These are phyloP conservation scores for Manacus vitellinus DNA, from an alignment of 2,113 vertebrate genomes.

Conservation along the genomic window DNA sequence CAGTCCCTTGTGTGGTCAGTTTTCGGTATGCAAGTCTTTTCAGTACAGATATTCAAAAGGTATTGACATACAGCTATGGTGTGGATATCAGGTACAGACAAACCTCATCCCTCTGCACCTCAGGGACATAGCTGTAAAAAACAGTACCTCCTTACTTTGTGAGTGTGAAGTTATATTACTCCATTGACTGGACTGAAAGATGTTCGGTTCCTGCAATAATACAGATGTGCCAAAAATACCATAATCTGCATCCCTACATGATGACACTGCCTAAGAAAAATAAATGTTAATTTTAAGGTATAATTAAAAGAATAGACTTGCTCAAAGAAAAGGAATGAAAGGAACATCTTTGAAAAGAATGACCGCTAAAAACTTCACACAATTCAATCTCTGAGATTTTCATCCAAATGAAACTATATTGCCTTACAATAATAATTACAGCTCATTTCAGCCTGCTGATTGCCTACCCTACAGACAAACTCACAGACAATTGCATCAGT, in stretches of 20 bases:
- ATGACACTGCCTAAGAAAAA: neutral
- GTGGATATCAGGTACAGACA: neutral
- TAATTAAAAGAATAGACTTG: neutral
- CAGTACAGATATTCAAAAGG: neutral
- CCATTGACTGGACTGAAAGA: neutral
- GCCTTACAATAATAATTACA: neutral
- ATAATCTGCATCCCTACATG: neutral
- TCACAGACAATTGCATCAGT: neutral
- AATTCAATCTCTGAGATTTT: neutral
- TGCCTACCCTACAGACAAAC: neutral
- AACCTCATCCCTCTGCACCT: neutral
- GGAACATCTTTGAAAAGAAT: neutral
- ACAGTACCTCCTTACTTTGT: neutral
- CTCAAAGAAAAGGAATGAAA: neutral
- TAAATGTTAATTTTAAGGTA: neutral
- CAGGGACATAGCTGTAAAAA: neutral
- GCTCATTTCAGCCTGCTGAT: neutral
- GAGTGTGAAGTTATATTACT: neutral
- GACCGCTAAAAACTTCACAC: neutral
- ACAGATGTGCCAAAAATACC: neutral
- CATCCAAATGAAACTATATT: neutral
- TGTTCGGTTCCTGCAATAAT: neutral
- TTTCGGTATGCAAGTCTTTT: neutral
- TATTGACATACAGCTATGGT: neutral
- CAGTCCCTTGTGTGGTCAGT: neutral